Evolutionary conservation across 2,888 invertebrate species (phyloP).

Genomic region (Zhengitettix transpicula): DNA sequence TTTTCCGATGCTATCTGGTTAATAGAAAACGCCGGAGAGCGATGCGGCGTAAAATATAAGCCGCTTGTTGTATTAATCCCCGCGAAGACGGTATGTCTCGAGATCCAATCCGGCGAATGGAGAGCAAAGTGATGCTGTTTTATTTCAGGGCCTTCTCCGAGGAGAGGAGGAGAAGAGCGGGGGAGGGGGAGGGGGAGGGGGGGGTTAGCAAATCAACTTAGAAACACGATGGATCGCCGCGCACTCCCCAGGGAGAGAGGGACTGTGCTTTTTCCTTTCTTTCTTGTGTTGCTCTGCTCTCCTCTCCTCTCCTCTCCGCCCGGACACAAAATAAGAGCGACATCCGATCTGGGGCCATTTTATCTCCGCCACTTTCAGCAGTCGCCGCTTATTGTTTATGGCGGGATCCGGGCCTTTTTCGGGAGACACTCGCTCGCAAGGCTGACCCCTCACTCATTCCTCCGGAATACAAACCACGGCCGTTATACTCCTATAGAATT

Average conservation of each 20-base stretch:
- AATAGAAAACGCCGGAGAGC: constrained; percentile 7
- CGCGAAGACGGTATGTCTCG: not conserved
- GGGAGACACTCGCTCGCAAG: no score
- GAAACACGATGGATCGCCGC: not conserved
- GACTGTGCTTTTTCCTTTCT: not conserved
- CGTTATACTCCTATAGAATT: no score
- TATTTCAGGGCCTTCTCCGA: not conserved
- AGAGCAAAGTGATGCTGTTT: not conserved
- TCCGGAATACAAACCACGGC: no score
- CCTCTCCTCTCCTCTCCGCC: no score
- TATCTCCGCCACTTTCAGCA: no score
- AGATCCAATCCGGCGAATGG: not conserved
- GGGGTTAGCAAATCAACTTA: not conserved
- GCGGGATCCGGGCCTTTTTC: no score
- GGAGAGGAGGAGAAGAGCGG: not conserved
- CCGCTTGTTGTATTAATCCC: constrained; percentile 8
- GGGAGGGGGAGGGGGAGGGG: not conserved
- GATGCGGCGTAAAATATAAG: constrained; percentile 7
- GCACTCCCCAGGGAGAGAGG: not conserved
- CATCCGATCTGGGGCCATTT: no score
- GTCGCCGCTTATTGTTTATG: no score
- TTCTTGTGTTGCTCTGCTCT: no score
- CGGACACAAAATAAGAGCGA: no score
- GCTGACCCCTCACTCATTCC: no score
- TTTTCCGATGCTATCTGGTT: constrained; percentile 7